Evolutionary conservation across 2,113 vertebrate species (phyloP), one percentile per base, ranked within the genome.

Genomic region (Mus spicilegus): DNA sequence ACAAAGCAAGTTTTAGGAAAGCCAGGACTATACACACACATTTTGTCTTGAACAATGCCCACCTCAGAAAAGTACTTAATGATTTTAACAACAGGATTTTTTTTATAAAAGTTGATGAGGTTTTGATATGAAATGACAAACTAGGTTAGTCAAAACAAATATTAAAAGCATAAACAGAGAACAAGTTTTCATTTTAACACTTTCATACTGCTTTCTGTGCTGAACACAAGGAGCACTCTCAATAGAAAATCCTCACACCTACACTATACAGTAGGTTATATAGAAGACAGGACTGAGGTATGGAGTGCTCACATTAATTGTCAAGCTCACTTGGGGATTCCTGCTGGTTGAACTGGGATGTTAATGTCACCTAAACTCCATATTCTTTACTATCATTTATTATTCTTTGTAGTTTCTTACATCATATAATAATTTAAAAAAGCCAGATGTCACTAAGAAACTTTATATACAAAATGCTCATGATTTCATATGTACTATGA

Each of bases 141-240:
- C 92, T 54, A 95, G n/a, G 69, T 89, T 91, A 81, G 36, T 92
- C 36, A 87, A 86, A 89, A 93, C 8, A 89, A 70, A 95, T 76
- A 95, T 22, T 82, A 19, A 61, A 84, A 73, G 33, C 76, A 46
- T 67, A 91, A 91, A 93, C 7, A 58, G 72, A 77, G 56, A 9
- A 49, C 12, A 26, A 22, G 24, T 85, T 85, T 90, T 28, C 58
- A 33, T 42, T 39, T 89, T 75, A 82, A 90, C 13, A 58, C 6
- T 77, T 88, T 28, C 17, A 36, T 89, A 80, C 24, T 58, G 33
- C 7, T 80, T 80, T 67, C 63, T 63, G 33, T 70, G 14, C 51
- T 56, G 13, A 22, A 56, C n/a, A 7, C 42, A 87, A 3, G 22
- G 67, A 49, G 19, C 17, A 70, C 5, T 87, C 33, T 14, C 46